Evolutionary conservation across 2,888 invertebrate species (phyloP), one percentile per base, ranked within the genome.

Genomic region (Spicauda simplicius): DNA sequence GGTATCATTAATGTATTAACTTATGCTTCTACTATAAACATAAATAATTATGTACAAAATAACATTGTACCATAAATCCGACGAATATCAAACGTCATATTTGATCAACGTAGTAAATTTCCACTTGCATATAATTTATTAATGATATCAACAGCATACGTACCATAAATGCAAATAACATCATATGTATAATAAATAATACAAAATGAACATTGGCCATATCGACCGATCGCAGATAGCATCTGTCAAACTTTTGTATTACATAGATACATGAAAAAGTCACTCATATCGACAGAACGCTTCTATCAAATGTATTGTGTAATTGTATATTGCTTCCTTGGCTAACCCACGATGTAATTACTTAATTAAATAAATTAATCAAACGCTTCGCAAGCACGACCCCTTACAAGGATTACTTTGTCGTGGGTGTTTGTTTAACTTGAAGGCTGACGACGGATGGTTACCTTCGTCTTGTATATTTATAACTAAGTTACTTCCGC

Each of bases 61-160:
- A 14, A 14, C 14, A 3, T 12, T 45, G 16, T 41, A 16, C 16
- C 19, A 19, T 18, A 37, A 57, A 64, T 56, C 48, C 0, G 20
- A n/a, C 52, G 12, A 37, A 52, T 16, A 60, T 64, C 56, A 57
- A 18, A 50, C 50, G 63, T 50, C 56, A 50, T 56, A 50, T 50
- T 57, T 64, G 16, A 52, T 52, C 52, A 57, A 37, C 37, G 25
- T 45, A 59, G 58, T 65, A 65, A 65, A 59, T 65, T 59, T 65
- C 59, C 65, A 65, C 19, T 65, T 59, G 65, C 59, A 30, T 54
- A 65, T 65, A 54, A 48, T 65, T 18, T 59, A 65, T 65, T 54
- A 65, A 65, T 65, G 20, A 45, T 45, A 45, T 65, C 59, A 65
- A 59, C 65, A 65, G 41, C 30, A 59, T 53, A 41, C 25, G 59